Percentiles rank a stretch among this genome's conserved stretches.
phyloP scores from a whole-genome alignment of 2,113 vertebrate genomes.

The Sula dactylatra region DNA sequence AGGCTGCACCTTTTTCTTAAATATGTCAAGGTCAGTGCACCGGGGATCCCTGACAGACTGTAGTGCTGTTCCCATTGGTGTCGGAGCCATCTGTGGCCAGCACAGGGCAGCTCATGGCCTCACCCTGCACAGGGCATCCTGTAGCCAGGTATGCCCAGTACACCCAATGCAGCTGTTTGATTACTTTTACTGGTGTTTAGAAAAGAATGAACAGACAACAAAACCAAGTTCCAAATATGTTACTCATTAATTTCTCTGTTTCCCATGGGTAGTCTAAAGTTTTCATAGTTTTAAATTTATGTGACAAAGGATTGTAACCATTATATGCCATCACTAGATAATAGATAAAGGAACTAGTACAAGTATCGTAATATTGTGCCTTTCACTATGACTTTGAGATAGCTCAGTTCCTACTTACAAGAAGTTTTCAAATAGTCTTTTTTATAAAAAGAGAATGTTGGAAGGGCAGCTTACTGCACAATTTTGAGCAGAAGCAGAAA shows the following conservation, averaged over 20 bases:
- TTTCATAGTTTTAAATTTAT: neutral
- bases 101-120: neutral
- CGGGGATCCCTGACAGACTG: neutral
- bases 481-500: neutral
- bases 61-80: neutral
- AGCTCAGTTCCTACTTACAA: neutral
- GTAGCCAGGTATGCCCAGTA: neutral
- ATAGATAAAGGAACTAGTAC: neutral
- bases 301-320: neutral
- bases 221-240: neutral
- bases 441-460: neutral
- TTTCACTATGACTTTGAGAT: neutral
- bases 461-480: neutral
- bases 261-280: neutral
- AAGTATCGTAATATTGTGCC: neutral
- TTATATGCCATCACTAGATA: neutral
- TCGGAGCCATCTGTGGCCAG: fast-evolving
- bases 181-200: neutral
- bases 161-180: neutral
- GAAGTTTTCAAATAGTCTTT: neutral
- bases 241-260: neutral
- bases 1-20: neutral
- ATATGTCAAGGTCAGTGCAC: fast-evolving
- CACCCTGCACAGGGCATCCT: neutral
- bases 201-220: neutral